Evolutionary conservation across 2,113 vertebrate species (phyloP).

Genomic region (Pedetes capensis): DNA sequence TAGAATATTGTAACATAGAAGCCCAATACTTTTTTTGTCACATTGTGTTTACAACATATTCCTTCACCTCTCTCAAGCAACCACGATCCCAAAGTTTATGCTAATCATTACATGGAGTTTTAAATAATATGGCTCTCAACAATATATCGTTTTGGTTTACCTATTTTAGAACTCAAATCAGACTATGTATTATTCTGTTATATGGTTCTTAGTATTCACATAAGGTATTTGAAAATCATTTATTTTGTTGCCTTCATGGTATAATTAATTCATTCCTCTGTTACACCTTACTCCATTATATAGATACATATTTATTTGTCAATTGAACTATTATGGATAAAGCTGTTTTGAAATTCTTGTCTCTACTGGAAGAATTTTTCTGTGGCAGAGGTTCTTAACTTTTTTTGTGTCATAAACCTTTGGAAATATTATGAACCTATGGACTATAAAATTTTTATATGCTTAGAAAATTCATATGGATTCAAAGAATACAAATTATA

Average conservation of each 20-base stretch:
- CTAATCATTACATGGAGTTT: neutral
- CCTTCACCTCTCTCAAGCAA: neutral
- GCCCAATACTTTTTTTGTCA: neutral
- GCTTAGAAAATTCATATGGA: neutral
- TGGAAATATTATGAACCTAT: neutral
- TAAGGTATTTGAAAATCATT: neutral
- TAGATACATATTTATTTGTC: neutral
- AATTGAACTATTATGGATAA: neutral
- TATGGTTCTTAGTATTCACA: neutral
- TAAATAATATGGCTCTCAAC: neutral
- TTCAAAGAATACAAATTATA: constrained; percentile 22
- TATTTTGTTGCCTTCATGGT: neutral
- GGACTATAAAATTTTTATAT: neutral
- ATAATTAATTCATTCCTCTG: neutral
- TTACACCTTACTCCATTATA: neutral
- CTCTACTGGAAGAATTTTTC: neutral
- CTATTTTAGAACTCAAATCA: neutral
- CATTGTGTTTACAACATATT: neutral
- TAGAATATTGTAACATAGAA: neutral
- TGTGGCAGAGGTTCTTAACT: neutral
- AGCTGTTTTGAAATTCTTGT: neutral
- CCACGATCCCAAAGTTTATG: neutral
- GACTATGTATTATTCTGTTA: neutral
- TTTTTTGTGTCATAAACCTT: neutral
- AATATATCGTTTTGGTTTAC: neutral